Percentiles rank a stretch among this genome's conserved stretches.
phyloP scores from a whole-genome alignment of 2,888 invertebrate species.

The Lobophora halterata region DNA sequence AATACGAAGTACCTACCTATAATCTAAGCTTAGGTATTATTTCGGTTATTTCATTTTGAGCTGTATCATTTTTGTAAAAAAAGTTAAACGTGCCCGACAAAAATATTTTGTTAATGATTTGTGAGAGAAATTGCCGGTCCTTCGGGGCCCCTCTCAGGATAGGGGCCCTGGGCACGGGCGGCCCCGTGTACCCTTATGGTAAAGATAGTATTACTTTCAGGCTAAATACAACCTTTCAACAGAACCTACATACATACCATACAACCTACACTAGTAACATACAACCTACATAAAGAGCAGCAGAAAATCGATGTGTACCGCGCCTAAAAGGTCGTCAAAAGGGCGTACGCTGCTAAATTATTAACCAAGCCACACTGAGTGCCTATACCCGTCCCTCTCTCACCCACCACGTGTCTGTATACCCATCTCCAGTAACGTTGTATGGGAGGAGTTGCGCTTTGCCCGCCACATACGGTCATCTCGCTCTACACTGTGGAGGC shows the following conservation, averaged over 20 bases:
- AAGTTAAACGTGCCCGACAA: too few species aligned
- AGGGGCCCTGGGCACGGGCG: too few species aligned
- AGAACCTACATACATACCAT: background rate
- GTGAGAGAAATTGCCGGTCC: too few species aligned
- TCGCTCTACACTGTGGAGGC: constrained; percentile 33
- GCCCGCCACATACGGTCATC: constrained; percentile 65
- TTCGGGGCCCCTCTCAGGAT: too few species aligned
- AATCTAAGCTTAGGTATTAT: too few species aligned
- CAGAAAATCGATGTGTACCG: constrained; percentile 44
- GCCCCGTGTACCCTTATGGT: too few species aligned
- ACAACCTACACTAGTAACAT: background rate
- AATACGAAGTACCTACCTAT: too few species aligned
- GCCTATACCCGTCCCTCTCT: constrained; percentile 49
- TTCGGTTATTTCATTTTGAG: too few species aligned
- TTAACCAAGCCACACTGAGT: constrained; percentile 73
- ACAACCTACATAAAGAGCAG: constrained; percentile 26
- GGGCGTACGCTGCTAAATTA: constrained; percentile 71
- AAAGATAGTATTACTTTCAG: too few species aligned
- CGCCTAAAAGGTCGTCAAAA: constrained; percentile 47
- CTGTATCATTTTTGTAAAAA: too few species aligned
- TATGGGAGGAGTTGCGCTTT: constrained; percentile 72
- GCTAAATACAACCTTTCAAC: too few species aligned
- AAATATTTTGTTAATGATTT: too few species aligned
- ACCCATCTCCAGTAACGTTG: constrained; percentile 42
- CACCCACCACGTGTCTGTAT: constrained; percentile 23